A percentile compares a stretch with the other conserved stretches of the same genome.
Evolutionary conservation across 2,888 invertebrate species (phyloP).

Genomic region (Polylopha cassiicola): DNA sequence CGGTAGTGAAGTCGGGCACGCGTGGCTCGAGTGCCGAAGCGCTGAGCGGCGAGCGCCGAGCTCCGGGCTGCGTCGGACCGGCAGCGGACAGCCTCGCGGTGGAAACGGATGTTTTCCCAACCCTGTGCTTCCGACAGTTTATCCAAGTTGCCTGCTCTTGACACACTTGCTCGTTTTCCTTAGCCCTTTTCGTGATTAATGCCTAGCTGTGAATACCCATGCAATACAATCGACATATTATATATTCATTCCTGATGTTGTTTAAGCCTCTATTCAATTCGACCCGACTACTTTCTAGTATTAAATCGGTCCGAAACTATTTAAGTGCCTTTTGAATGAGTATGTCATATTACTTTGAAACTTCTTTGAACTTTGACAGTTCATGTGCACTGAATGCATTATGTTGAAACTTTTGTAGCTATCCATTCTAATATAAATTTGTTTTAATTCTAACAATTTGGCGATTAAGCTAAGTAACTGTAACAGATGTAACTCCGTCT

Average conservation of each 20-base stretch:
- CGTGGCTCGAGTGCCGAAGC: background rate
- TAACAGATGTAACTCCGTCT: too few relatives aligned
- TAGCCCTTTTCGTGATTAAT: conserved; percentile 40
- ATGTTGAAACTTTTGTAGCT: too few relatives aligned
- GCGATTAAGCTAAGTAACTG: too few relatives aligned
- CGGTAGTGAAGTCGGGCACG: conserved; percentile 2
- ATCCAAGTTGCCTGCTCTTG: conserved; percentile 40
- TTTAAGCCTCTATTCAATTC: too few relatives aligned
- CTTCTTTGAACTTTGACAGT: conserved; percentile 7
- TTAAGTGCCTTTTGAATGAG: too few relatives aligned
- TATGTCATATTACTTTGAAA: background rate
- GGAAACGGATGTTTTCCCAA: conserved; percentile 43
- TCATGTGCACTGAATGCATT: conserved; percentile 9
- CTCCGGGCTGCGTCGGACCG: conserved; percentile 23
- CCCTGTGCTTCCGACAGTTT: conserved; percentile 39
- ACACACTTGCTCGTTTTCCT: conserved; percentile 40
- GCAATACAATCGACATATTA: conserved; percentile 32
- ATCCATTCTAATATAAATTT: too few relatives aligned
- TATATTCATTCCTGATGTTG: too few relatives aligned
- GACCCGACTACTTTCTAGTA: too few relatives aligned
- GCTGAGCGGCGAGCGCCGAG: background rate
- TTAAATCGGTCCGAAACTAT: too few relatives aligned
- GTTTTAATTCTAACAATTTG: too few relatives aligned
- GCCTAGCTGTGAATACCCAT: conserved; percentile 42
- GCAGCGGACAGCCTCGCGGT: conserved; percentile 14